A percentile compares a stretch with the other conserved stretches of the same genome.
phyloP scores from a whole-genome alignment of 2,888 invertebrate species.

The Philopedon plagiatum region DNA sequence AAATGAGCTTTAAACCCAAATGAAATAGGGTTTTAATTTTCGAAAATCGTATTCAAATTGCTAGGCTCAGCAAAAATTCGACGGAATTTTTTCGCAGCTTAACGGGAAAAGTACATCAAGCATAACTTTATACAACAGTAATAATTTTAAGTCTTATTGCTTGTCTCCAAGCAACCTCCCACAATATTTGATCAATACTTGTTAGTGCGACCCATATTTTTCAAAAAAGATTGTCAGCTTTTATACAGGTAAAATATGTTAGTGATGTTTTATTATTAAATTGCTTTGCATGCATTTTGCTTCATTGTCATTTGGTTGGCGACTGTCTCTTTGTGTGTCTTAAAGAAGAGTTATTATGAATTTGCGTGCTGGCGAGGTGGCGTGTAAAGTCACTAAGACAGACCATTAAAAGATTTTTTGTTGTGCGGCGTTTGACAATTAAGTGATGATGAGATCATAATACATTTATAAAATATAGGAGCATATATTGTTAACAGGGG shows the following conservation, averaged over 20 bases:
- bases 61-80: no score
- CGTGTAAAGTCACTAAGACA: not conserved
- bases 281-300: slow-evolving; percentile 16
- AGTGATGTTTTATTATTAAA: slow-evolving; percentile 11
- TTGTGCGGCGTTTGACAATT: not conserved
- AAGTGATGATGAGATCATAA: slow-evolving; percentile 5
- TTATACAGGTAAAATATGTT: slow-evolving; percentile 18
- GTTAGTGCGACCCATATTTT: slow-evolving; percentile 20
- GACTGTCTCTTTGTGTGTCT: slow-evolving; percentile 17
- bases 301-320: slow-evolving; percentile 2
- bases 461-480: not conserved
- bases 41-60: no score
- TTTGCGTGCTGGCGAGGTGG: slow-evolving; percentile 10
- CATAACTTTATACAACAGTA: not conserved
- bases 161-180: slow-evolving; percentile 12
- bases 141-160: no score
- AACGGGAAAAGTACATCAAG: no score
- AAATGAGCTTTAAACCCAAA: no score
- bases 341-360: slow-evolving; percentile 4
- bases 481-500: no score
- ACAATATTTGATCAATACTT: slow-evolving; percentile 21
- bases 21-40: no score
- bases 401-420: not conserved
- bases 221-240: not conserved
- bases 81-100: no score